phyloP scores from a whole-genome alignment of 2,113 vertebrate species.

The Psophia crepitans region DNA sequence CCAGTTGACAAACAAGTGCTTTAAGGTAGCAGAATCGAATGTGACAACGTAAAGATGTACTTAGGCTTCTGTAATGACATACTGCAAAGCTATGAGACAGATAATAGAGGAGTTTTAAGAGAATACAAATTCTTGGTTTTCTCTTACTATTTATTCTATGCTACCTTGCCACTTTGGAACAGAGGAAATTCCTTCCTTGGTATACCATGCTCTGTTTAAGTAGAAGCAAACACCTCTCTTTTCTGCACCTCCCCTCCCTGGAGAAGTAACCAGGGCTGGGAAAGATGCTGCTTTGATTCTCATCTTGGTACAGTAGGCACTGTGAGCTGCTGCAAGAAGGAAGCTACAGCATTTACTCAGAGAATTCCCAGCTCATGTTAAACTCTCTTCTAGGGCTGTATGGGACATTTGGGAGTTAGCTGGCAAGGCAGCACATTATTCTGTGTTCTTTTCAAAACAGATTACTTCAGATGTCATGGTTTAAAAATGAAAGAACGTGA shows the following conservation, averaged over 20 bases:
- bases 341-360: neutral
- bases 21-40: neutral
- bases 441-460: neutral
- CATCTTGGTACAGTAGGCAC: neutral
- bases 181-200: neutral
- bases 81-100: neutral
- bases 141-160: neutral
- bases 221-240: neutral
- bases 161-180: neutral
- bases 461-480: neutral
- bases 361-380: neutral
- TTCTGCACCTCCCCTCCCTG: neutral
- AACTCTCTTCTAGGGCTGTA: neutral
- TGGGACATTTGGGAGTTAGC: neutral
- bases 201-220: neutral
- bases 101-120: neutral
- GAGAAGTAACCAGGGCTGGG: neutral
- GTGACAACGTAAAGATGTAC: neutral
- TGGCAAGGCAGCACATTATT: neutral
- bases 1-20: neutral
- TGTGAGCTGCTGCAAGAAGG: neutral
- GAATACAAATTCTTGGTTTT: neutral
- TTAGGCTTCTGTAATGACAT: neutral
- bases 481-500: neutral
- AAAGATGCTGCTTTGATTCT: neutral